Percentiles rank a stretch among this genome's conserved stretches.
These are phyloP conservation scores for Podargus strigoides DNA, from an alignment of 2,797 vertebrate genomes.

Conservation along the genomic window DNA sequence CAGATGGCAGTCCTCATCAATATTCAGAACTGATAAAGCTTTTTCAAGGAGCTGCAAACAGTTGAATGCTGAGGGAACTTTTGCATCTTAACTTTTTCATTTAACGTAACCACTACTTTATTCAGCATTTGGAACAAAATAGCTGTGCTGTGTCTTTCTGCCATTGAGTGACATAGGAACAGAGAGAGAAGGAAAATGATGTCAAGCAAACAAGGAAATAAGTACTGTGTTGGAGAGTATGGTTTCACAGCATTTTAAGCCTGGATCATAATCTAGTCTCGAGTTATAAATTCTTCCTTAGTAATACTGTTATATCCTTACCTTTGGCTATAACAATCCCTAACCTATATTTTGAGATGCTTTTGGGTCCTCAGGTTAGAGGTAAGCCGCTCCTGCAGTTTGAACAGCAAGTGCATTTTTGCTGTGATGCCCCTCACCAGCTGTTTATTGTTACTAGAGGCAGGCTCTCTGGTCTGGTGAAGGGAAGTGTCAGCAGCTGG, in stretches of 20 bases:
- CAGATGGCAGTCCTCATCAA: neutral
- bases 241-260: neutral
- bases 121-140: neutral
- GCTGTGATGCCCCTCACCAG: neutral
- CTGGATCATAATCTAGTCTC: neutral
- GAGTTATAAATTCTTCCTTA: neutral
- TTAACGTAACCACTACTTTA: neutral
- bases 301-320: neutral
- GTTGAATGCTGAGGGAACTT: neutral
- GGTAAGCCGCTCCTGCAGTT: neutral
- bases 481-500: neutral
- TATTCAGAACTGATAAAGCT: neutral
- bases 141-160: neutral
- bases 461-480: neutral
- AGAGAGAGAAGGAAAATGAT: neutral
- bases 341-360: neutral
- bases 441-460: neutral
- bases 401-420: neutral
- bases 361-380: neutral
- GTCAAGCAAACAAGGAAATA: accelerated
- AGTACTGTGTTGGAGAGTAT: neutral
- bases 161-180: neutral
- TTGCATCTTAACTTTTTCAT: neutral
- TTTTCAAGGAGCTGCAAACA: neutral
- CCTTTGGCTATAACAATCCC: accelerated